Evolutionary conservation across 2,797 vertebrate genomes (phyloP), one percentile per base, ranked within the genome.

Genomic region (Sebastes hopkinsi): DNA sequence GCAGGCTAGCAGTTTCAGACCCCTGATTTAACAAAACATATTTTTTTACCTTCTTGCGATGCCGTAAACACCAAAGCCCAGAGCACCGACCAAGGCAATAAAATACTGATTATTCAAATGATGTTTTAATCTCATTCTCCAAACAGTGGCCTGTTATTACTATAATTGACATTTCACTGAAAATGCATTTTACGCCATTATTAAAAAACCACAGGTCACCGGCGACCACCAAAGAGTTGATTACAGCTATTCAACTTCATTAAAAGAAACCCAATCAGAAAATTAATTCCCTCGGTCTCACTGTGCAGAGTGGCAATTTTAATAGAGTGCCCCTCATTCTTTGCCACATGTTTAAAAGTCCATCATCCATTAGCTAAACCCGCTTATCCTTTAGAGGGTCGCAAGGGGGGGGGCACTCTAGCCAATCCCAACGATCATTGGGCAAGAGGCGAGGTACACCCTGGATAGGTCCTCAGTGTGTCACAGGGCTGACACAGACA

Each of bases 71-170:
- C 38, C 0, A 42, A 46, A 46, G 16, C 42, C 42, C 16, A 46
- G 42, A 22, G 29, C n/a, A 62, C 27, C 8, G 25, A 78, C 16
- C 25, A 1, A 42, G 42, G 2, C 18, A 29, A 6, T 8, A 32
- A 34, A 34, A 34, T 52, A 62, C 20, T 34, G 0, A n/a, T 34
- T 34, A 32, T 62, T 62, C 32, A 14, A 12, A 42, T 62, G 5
- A 67, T 34, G 25, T 54, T 71, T 75, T 34, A n/a, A 62, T 58
- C 25, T 59, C 4, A 61, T 66, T 72, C 42, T 62, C n/a, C 54
- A 16, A 72, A 81, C 22, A 36, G 22, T 50, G 30, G 32, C 14
- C 90, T 92, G 92, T 96, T 93, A 94, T 96, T 96, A 30, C 54
- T 34, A 3, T 38, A 61, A 75, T 27, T 60, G 46, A 67, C 12